Base-by-base conservation (phyloP, 1,140 invertebrate species). In the Drosophila equinoxialis region DNA sequence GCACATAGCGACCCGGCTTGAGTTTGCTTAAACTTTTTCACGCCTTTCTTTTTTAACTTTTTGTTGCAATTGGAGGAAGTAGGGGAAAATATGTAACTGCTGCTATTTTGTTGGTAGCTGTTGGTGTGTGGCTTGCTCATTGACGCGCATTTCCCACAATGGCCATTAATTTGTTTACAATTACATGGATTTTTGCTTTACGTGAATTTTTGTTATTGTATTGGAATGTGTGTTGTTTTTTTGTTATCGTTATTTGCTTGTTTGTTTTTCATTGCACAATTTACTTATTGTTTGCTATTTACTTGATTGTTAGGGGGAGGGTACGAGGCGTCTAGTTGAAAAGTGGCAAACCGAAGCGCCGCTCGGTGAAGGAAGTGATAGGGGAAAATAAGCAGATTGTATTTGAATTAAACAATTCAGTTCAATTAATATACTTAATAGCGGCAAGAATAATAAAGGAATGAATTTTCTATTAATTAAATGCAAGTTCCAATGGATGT, bases 131-230 rank as follows among this genome's bases (percentile, higher is more conserved):
- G 75, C 74, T 14, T 77, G 74, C 74, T 77, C 74, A 77, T 77
- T 77, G 74, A 77, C 75, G 68, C 74, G 65, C 68, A 30, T 65
- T 66, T 51, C 62, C 75, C 75, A 77, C 75, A 77, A 77, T 66
- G 62, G 74, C 74, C 75, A 77, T 77, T 77, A 77, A 77, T 77
- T 77, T 77, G 68, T 77, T 77, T 77, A 77, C 68, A 71, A 77
- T 77, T 77, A 77, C 75, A 77, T 71, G 68, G 74, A 77, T 71
- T 77, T 77, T 62, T 77, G 74, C 75, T 71, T 67, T 74, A 71
- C 14, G 55, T 57, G 17, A 14, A 54, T 45, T 75, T 10, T 64
- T 59, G 10, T 69, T 57, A 42, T 55, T 64, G 17, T 57, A 39
- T 30, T 30, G 5, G 30, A 30, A 41, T 57, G 23, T 26, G 23